Evolutionary conservation across 1,140 invertebrate species (phyloP).

Genomic region (Lysiphlebus fabarum): DNA sequence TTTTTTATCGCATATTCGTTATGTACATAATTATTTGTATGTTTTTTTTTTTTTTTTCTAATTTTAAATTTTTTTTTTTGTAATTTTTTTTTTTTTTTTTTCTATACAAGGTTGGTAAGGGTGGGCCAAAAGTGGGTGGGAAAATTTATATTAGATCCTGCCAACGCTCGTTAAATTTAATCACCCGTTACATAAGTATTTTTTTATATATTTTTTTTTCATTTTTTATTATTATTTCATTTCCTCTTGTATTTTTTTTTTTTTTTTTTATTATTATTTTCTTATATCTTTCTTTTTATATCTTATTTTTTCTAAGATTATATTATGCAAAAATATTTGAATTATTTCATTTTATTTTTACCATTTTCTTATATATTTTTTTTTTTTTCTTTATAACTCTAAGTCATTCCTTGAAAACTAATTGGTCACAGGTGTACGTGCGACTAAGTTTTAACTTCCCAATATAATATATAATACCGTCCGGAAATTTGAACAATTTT

Average conservation of each 20-base stretch:
- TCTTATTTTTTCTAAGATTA: conserved; percentile 27
- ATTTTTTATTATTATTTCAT: conserved; percentile 24
- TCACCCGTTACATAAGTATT: conserved; percentile 38
- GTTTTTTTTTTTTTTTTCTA: conserved; percentile 3
- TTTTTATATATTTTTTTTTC: conserved; percentile 32
- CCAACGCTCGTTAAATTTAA: conserved; percentile 39
- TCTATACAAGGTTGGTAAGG: conserved; percentile 30
- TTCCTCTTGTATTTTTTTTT: not conserved
- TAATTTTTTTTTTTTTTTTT: conserved; percentile 29
- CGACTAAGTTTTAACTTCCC: conserved; percentile 18
- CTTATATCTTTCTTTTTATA: conserved; percentile 17
- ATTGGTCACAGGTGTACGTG: conserved; percentile 31
- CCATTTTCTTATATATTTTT: conserved; percentile 7
- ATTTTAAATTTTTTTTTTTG: too few relatives aligned
- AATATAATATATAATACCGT: conserved; percentile 5
- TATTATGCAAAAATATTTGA: conserved; percentile 48
- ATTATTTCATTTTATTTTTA: conserved; percentile 28
- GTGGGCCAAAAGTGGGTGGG: conserved; percentile 27
- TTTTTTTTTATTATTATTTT: too few relatives aligned
- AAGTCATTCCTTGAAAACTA: conserved; percentile 28
- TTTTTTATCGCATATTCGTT: conserved; percentile 28
- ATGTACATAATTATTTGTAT: conserved; percentile 37
- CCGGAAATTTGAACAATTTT: conserved; percentile 13
- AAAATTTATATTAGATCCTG: conserved; percentile 35
- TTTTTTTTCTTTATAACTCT: conserved; percentile 19